These are phyloP conservation scores for Thymallus thymallus DNA, from an alignment of 2,113 vertebrate genomes.

Conservation along the genomic window DNA sequence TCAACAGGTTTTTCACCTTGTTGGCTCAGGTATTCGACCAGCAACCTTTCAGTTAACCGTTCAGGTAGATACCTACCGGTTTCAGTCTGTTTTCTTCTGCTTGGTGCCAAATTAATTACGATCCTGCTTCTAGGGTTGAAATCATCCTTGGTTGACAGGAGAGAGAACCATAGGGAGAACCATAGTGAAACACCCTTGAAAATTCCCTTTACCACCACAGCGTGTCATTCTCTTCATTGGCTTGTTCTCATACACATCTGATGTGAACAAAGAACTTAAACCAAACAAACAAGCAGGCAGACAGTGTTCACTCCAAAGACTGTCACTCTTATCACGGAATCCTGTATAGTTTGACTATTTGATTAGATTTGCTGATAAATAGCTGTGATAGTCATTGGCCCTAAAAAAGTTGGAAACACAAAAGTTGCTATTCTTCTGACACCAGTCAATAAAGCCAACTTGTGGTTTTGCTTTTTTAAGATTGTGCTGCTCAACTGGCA, in stretches of 20 bases:
- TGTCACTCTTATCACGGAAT: background rate
- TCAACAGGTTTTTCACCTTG: too few relatives aligned
- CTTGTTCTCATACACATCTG: background rate
- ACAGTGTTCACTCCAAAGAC: background rate
- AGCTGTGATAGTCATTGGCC: background rate
- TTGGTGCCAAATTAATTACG: background rate
- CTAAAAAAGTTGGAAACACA: too few relatives aligned
- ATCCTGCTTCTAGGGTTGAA: too few relatives aligned
- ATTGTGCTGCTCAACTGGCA: background rate
- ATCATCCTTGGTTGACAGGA: too few relatives aligned
- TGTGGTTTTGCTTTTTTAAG: too few relatives aligned
- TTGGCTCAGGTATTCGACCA: too few relatives aligned
- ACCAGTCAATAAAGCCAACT: too few relatives aligned
- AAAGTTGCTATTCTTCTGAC: background rate
- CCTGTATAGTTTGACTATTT: background rate
- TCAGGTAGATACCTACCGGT: too few relatives aligned
- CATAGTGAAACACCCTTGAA: background rate
- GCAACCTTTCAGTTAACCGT: too few relatives aligned
- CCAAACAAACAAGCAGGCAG: background rate
- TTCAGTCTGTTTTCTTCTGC: too few relatives aligned
- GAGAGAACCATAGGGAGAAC: too few relatives aligned
- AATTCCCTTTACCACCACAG: slow-evolving; percentile 54
- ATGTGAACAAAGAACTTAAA: background rate
- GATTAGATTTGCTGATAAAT: background rate
- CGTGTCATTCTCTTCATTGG: slow-evolving; percentile 51